Evolutionary conservation across 1,140 invertebrate genomes (phyloP), one percentile per base, ranked within the genome.

Genomic region (Potamilus streckersoni): DNA sequence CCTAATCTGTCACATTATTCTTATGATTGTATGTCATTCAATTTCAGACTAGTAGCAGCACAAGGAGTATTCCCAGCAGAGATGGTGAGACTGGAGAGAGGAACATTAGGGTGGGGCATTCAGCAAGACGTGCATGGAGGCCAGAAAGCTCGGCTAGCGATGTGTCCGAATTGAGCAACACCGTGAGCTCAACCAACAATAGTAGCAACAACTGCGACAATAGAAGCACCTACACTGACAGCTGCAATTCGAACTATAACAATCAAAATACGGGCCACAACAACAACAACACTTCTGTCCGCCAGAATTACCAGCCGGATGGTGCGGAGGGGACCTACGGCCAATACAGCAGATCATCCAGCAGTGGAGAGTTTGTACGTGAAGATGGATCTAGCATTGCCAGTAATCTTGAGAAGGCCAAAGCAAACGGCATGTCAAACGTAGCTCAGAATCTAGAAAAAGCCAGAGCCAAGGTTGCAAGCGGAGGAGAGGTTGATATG

Each of bases 61-160:
- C 23, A 23, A 59, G 68, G n/a, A 75, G 73, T 38, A 31, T 72
- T 20, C 66, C 70, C 5, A 79, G 78, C 23, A 75, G 74, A 65
- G 78, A 79, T 66, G 78, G 78, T 1, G 78, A 79, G 66, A 79
- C 78, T 0, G 78, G 78, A 49, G 78, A 79, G 66, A 79, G 66
- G 58, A 79, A 79, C 15, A 63, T 70, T 13, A 60, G 61, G n/a
- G 57, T 61, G 16, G 58, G 58, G 6, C 62, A 60, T 70, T 79
- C 78, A 17, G 76, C 76, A 15, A 69, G 71, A 20, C 73, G 73
- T 23, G 78, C 78, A 60, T 79, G 78, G 78, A 68, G 78, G n/a
- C 76, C 78, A 16, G 73, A 79, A 17, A 61, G 63, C 27, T 74
- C 73, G 14, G 57, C 16, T 3, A 65, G 17, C n/a, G 59, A 63